Conservation (phyloP, 2,888 invertebrate genomes). For the Drosophila merina region DNA sequence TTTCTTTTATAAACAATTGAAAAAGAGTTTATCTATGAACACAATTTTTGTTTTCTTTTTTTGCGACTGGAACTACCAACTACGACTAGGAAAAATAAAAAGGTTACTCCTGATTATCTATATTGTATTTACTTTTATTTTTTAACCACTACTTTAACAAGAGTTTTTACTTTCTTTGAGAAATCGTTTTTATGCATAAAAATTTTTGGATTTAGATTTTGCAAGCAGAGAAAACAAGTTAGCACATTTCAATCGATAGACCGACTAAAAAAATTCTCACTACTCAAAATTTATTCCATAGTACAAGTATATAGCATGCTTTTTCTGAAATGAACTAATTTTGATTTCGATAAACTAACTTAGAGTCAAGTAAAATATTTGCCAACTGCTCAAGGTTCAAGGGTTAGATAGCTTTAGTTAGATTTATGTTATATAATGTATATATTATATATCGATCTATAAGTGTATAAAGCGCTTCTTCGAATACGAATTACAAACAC, state of each 20-base stretch:
- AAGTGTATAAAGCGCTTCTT: constrained; percentile 53
- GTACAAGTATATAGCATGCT: constrained; percentile 18
- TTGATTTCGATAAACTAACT: constrained; percentile 16
- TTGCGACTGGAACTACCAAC: constrained; percentile 46
- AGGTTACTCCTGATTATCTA: constrained; percentile 57
- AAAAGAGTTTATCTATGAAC: constrained; percentile 58
- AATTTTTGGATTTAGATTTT: constrained; percentile 25
- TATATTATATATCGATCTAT: constrained; percentile 36
- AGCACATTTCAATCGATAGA: constrained; percentile 33
- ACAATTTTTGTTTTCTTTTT: constrained; percentile 66
- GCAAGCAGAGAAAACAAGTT: constrained; percentile 31
- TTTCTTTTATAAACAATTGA: constrained; percentile 31
- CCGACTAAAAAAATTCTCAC: constrained; percentile 13
- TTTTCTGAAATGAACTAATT: constrained; percentile 9
- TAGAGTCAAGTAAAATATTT: constrained; percentile 6
- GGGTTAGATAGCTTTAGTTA: constrained; percentile 5
- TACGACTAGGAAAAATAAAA: constrained; percentile 57
- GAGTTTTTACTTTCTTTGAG: constrained; percentile 70
- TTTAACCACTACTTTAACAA: constrained; percentile 45
- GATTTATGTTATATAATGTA: neutral
- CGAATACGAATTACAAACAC: constrained; percentile 46
- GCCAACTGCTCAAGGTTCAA: constrained; percentile 1
- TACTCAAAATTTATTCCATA: constrained; percentile 17
- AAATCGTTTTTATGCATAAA: constrained; percentile 52
- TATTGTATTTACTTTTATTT: constrained; percentile 3